A percentile compares a stretch with the other conserved stretches of the same genome.
Evolutionary conservation across 1,140 invertebrate species (phyloP).

Genomic region (Amphibalanus amphitrite): DNA sequence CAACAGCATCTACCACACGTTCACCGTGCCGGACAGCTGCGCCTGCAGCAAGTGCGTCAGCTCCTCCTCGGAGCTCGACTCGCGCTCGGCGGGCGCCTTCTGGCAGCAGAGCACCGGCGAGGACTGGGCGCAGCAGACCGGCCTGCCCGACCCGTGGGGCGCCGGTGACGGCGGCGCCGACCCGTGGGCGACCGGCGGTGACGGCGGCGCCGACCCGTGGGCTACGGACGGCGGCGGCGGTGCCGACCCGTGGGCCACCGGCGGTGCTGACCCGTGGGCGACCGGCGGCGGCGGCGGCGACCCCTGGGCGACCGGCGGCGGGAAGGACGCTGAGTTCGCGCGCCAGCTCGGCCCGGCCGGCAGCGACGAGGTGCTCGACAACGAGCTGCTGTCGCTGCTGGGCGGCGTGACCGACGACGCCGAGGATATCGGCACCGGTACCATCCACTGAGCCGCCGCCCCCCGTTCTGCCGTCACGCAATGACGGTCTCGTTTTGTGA

Average conservation of each 20-base stretch:
- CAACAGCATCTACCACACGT: slow-evolving; percentile 2
- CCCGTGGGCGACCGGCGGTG: background rate
- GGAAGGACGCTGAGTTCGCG: background rate
- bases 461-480: too few species aligned
- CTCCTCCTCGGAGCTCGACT: background rate
- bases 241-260: too few species aligned
- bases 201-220: too few species aligned
- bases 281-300: too few species aligned
- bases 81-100: background rate
- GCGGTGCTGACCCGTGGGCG: background rate
- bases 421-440: background rate
- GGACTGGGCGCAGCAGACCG: background rate
- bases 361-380: background rate
- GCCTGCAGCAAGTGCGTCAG: background rate
- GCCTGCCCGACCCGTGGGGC: too few species aligned
- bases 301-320: background rate
- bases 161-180: too few species aligned
- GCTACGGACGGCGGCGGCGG: too few species aligned
- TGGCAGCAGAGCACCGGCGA: background rate
- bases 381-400: background rate
- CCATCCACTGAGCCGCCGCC: background rate
- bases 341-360: too few species aligned
- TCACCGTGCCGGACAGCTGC: background rate
- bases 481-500: too few species aligned
- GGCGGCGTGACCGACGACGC: background rate